These are phyloP conservation scores for Oopsacas minuta DNA, from an alignment of 37 sponge, comb jelly and placozoan genomes.

Conservation along the genomic window DNA sequence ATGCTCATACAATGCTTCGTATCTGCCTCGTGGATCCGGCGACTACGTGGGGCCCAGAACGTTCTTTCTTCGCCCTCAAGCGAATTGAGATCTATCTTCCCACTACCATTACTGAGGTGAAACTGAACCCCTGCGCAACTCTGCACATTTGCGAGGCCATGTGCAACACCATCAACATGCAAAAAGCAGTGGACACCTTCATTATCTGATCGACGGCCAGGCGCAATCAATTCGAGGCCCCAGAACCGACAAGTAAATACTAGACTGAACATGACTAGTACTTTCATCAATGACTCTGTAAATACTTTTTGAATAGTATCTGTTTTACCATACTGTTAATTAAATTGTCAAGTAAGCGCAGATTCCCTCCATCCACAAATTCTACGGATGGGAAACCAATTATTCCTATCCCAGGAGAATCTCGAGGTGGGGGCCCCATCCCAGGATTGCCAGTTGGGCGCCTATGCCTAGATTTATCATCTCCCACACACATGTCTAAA, in stretches of 20 bases:
- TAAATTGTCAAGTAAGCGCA: background rate
- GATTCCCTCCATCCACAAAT: background rate
- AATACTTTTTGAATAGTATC: background rate
- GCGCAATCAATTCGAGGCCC: background rate
- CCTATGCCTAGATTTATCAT: too few species aligned
- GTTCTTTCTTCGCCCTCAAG: constrained; percentile 7
- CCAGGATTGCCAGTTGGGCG: constrained; percentile 7
- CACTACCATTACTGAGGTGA: constrained; percentile 11
- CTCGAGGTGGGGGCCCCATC: background rate
- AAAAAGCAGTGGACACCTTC: constrained; percentile 19
- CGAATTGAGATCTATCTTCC: background rate
- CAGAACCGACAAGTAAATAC: background rate
- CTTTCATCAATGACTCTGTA: background rate
- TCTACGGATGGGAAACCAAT: background rate
- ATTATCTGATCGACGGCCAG: constrained; percentile 16
- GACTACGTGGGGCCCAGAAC: background rate
- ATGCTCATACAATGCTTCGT: constrained; percentile 15
- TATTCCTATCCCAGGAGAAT: background rate
- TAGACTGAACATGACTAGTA: background rate
- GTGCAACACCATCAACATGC: constrained; percentile 12
- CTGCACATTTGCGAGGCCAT: background rate
- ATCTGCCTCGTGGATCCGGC: constrained; percentile 7
- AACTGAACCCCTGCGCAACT: constrained; percentile 11
- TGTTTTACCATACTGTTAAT: background rate
- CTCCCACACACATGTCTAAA: too few species aligned